Conservation (phyloP, 2,113 vertebrate species). For the Catharus minimus region DNA sequence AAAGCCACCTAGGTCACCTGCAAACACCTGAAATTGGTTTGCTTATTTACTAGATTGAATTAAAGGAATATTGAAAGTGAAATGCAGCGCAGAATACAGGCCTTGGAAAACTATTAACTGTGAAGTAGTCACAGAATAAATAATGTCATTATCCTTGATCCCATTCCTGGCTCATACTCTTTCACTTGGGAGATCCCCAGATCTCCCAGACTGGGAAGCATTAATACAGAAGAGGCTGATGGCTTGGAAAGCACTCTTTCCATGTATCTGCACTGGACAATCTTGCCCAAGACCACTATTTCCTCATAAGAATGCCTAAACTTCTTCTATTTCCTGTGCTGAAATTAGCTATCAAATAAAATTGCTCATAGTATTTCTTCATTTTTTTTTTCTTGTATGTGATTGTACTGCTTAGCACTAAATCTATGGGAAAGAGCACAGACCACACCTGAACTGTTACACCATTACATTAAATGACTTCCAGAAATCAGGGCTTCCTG, state of each 20-base stretch:
- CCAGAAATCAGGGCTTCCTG: neutral
- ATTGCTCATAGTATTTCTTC: neutral
- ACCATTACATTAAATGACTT: neutral
- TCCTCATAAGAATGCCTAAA: neutral
- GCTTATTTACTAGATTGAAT: neutral
- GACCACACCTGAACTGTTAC: neutral
- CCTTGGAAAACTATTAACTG: neutral
- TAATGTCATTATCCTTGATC: neutral
- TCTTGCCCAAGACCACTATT: neutral
- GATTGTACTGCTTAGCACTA: neutral
- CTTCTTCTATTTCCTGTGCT: neutral
- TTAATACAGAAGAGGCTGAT: neutral
- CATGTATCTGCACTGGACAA: neutral
- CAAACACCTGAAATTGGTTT: neutral
- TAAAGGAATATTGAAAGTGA: neutral
- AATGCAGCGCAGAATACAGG: neutral
- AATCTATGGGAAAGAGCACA: neutral
- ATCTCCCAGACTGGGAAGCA: neutral
- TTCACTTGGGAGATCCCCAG: neutral
- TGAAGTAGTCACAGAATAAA: neutral
- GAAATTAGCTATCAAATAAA: neutral
- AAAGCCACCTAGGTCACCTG: neutral
- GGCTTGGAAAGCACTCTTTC: neutral
- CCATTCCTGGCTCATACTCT: neutral
- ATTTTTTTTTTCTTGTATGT: neutral